Evolutionary conservation across 2,888 invertebrate species (phyloP).

Genomic region (Mythimna loreyi): DNA sequence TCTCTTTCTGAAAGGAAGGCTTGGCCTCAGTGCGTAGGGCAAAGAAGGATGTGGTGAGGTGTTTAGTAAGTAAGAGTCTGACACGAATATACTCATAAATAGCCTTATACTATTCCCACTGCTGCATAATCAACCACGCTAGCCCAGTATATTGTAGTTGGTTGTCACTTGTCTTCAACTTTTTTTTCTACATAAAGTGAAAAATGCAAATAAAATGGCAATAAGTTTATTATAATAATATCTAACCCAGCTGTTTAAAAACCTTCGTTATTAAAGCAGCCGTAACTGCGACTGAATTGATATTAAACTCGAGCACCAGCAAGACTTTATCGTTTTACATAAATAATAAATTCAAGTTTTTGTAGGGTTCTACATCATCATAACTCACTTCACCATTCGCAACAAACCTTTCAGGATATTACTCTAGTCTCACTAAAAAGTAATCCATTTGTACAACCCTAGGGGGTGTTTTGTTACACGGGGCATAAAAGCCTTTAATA

Average conservation of each 20-base stretch:
- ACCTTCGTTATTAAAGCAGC: background rate
- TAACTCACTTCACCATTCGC: conserved; percentile 17
- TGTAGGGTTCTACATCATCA: conserved; percentile 17
- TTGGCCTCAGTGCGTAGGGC: too few species aligned
- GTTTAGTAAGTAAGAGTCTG: too few species aligned
- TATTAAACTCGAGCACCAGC: conserved; percentile 19
- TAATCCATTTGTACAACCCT: conserved; percentile 59
- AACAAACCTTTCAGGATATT: conserved; percentile 26
- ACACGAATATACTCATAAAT: too few species aligned
- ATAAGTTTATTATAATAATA: too few species aligned
- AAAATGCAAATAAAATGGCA: too few species aligned
- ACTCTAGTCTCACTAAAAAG: conserved; percentile 42
- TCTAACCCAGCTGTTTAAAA: background rate
- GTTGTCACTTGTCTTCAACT: too few species aligned
- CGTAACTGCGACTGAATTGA: background rate
- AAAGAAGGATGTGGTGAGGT: too few species aligned
- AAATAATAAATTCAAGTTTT: conserved; percentile 21
- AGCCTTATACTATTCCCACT: too few species aligned
- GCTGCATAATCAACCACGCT: too few species aligned
- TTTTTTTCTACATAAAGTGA: too few species aligned
- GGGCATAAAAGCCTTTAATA: conserved; percentile 64
- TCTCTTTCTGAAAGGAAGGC: too few species aligned
- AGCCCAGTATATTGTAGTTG: too few species aligned
- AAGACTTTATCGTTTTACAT: conserved; percentile 16
- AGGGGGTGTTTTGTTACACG: conserved; percentile 59